Percentiles rank a stretch among this genome's conserved stretches.
These are phyloP conservation scores for Lepidurus couesii DNA, from an alignment of 1,140 invertebrate genomes.

Conservation along the genomic window DNA sequence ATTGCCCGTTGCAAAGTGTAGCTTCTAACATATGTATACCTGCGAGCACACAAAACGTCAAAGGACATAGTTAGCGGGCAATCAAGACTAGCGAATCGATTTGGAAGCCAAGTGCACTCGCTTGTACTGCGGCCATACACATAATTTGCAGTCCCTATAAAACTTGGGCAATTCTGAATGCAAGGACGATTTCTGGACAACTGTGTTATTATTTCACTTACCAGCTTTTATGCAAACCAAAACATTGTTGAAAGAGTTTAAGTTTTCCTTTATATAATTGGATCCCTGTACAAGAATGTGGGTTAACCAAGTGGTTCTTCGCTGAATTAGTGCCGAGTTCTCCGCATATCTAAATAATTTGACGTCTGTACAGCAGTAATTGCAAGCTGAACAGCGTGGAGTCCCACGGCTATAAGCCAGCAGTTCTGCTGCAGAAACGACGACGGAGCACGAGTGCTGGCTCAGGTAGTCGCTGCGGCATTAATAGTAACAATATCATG, in stretches of 20 bases:
- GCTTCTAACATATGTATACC: background rate
- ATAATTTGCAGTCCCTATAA: background rate
- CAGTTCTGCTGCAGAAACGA: background rate
- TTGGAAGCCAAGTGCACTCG: background rate
- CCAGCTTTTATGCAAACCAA: background rate
- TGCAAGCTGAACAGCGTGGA: background rate
- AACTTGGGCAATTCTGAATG: background rate
- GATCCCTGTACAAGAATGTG: background rate
- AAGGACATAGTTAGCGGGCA: background rate
- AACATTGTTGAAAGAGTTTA: background rate
- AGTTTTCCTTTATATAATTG: background rate
- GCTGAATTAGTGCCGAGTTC: background rate
- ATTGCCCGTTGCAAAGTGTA: background rate
- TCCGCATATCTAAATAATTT: background rate
- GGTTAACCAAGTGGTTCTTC: background rate
- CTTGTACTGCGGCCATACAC: background rate
- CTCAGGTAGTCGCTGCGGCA: constrained; percentile 13
- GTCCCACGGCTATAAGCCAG: background rate
- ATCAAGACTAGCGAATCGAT: background rate
- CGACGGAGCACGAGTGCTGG: constrained; percentile 12
- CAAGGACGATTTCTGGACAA: background rate
- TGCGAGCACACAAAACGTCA: background rate
- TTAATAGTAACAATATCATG: constrained; percentile 8
- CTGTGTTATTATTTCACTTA: background rate
- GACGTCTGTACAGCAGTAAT: background rate